A percentile compares a stretch with the other conserved stretches of the same genome.
phyloP scores from a whole-genome alignment of 2,113 vertebrate genomes.

The Urocitellus parryii region DNA sequence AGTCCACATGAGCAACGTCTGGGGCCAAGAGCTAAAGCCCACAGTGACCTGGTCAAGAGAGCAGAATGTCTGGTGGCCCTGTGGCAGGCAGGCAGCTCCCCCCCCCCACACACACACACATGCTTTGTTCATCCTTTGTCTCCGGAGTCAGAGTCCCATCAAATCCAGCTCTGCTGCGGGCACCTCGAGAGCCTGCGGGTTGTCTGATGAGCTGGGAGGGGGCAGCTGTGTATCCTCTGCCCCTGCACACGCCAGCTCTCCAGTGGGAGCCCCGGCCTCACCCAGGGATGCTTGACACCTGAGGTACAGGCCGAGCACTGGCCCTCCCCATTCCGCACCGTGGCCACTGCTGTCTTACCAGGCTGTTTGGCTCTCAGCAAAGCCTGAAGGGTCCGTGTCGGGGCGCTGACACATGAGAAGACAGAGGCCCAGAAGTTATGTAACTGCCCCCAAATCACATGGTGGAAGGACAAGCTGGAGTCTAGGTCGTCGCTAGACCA shows the following conservation, averaged over 20 bases:
- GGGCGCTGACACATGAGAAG: background rate
- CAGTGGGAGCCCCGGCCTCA: background rate
- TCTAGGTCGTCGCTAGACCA: background rate
- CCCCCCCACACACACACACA: too few relatives aligned
- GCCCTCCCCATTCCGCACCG: fast-evolving
- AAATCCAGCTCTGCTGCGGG: background rate
- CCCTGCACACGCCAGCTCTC: background rate
- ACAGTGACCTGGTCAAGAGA: background rate
- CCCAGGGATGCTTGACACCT: too few relatives aligned
- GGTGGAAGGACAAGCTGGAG: background rate
- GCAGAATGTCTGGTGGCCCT: background rate
- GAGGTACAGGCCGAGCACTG: background rate
- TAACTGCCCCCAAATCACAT: background rate
- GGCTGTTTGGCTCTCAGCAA: background rate
- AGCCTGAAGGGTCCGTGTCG: background rate
- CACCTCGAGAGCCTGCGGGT: background rate
- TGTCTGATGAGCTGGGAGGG: background rate
- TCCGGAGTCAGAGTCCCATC: background rate
- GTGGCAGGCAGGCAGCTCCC: fast-evolving
- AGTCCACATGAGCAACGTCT: background rate
- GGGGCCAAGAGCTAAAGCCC: background rate
- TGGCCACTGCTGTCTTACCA: fast-evolving
- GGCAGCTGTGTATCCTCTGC: fast-evolving
- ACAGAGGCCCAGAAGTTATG: background rate
- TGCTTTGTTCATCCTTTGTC: background rate